A percentile compares a stretch with the other conserved stretches of the same genome.
phyloP scores from a whole-genome alignment of 2,113 vertebrate species.

The Lipophrys pholis region DNA sequence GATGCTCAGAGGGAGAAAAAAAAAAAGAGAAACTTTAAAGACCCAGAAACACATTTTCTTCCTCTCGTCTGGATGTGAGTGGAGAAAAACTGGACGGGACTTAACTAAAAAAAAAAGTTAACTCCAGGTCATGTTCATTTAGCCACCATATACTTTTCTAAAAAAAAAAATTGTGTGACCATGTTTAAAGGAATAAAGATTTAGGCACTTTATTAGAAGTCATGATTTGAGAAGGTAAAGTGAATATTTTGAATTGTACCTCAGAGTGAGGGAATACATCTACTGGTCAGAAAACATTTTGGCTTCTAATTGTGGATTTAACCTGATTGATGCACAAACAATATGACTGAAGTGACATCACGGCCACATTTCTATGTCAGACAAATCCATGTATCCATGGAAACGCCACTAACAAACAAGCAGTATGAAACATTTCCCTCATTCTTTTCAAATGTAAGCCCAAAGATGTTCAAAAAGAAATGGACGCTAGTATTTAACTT shows the following conservation, averaged over 20 bases:
- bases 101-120: too few species aligned
- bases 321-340: neutral
- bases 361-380: neutral
- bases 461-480: neutral
- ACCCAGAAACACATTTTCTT: neutral
- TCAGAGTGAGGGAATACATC: neutral
- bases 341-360: neutral
- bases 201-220: too few species aligned
- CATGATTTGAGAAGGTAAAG: too few species aligned
- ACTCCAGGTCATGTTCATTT: too few species aligned
- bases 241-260: neutral
- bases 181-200: too few species aligned
- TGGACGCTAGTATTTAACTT: constrained; percentile 6
- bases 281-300: neutral
- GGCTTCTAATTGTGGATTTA: neutral
- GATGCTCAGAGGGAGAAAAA: neutral
- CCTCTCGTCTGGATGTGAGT: too few species aligned
- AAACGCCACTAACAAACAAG: neutral
- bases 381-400: neutral
- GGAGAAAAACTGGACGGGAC: too few species aligned
- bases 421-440: neutral
- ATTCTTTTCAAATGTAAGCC: neutral
- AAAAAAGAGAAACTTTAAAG: neutral
- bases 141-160: too few species aligned
- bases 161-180: too few species aligned